Evolutionary conservation across 1,140 invertebrate genomes (phyloP), one percentile per base, ranked within the genome.

Genomic region (Pogonognathellus flavescens): DNA sequence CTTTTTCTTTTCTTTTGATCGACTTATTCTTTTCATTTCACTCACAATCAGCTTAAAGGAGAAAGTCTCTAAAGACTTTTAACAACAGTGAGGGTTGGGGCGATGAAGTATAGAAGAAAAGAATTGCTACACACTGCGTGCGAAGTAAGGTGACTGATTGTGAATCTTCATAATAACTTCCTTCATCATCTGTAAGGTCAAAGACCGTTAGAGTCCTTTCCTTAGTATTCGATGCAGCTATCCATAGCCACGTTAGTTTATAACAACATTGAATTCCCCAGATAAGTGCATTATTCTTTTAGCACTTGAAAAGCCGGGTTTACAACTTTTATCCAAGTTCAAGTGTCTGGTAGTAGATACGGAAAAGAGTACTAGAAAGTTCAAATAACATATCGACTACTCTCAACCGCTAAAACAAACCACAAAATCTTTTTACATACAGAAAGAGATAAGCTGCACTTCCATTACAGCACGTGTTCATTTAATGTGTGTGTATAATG

Each of bases 1-100:
- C 13, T 76, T 76, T 72, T 18, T 76, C 41, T n/a, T 13, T 31
- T 16, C 41, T 50, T 31, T 76, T 76, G 70, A 76, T 76, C 70
- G 31, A 76, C 70, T 76, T 76, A 76, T 76, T 76, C 70, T 31
- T 76, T 76, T 31, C 70, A 76, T 31, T 76, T 76, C 31, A 50
- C 25, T 41, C 13, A 76, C 31, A 50, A 13, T 41, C 13, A 76
- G 49, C 70, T 76, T 76, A 76, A 76, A 76, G 49, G 70, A 13
- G 70, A 76, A 76, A 49, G 49, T 76, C 70, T 31, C 70, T 18
- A 76, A 9, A 31, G 70, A 76, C 25, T 76, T 76, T 76, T 16
- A 76, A 50, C 70, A 14, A 16, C 25, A 31, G 14, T 49, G 41
- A 50, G 49, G 31, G 70, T 49, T 25, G 14, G 49, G 18, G 59